Evolutionary conservation across 2,888 invertebrate species (phyloP).

Genomic region (Cartodere bifasciata): DNA sequence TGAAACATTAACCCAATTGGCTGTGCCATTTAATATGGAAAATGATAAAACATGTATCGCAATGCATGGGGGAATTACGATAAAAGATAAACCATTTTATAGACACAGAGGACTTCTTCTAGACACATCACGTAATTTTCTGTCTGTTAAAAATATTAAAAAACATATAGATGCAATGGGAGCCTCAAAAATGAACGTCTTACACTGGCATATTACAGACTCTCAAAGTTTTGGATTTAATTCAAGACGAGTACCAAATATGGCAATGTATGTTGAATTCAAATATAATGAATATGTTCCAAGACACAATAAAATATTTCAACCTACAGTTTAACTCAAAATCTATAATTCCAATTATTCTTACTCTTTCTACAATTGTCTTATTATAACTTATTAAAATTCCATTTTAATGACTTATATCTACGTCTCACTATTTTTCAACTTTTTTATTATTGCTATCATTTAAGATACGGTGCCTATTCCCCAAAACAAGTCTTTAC

Average conservation of each 20-base stretch:
- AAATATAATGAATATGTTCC: too few species aligned
- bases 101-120: constrained; percentile 76
- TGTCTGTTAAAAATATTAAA: constrained; percentile 55
- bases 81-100: constrained; percentile 70
- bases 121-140: constrained; percentile 81
- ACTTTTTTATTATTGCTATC: too few species aligned
- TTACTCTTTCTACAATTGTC: too few species aligned
- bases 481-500: constrained; percentile 55
- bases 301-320: too few species aligned
- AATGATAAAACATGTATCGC: constrained; percentile 41
- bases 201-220: constrained; percentile 89
- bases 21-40: constrained; percentile 29
- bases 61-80: constrained; percentile 46
- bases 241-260: constrained; percentile 57
- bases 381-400: too few species aligned
- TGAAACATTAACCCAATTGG: constrained; percentile 63
- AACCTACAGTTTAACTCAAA: too few species aligned
- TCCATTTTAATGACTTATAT: too few species aligned
- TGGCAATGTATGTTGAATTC: constrained; percentile 59
- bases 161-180: constrained; percentile 76
- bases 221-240: constrained; percentile 86
- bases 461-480: constrained; percentile 59
- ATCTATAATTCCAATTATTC: too few species aligned
- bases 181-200: constrained; percentile 77
- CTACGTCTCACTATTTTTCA: too few species aligned